Percentiles rank a stretch among this genome's conserved stretches.
phyloP scores from a whole-genome alignment of 2,888 invertebrate genomes.

The Lasioglossum figueresi region DNA sequence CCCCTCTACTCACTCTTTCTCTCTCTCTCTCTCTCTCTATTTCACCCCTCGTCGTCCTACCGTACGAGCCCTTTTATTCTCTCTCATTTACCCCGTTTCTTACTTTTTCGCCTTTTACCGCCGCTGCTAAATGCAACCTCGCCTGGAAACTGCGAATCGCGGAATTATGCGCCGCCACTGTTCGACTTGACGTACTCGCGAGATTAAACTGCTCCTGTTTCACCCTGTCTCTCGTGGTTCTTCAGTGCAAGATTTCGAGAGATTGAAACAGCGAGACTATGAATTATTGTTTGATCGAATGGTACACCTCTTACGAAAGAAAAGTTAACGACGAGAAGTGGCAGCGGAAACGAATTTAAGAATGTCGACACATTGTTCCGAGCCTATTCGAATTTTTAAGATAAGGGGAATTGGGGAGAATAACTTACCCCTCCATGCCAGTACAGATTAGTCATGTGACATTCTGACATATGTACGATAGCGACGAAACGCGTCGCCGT shows the following conservation, averaged over 20 bases:
- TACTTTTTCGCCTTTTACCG: neutral
- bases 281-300: too few species aligned
- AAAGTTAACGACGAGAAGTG: too few species aligned
- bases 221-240: neutral
- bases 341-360: too few species aligned
- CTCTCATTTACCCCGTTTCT: neutral
- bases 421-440: too few species aligned
- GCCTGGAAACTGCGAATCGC: neutral
- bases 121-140: neutral
- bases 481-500: too few species aligned
- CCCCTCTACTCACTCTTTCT: rapidly evolving
- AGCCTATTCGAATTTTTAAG: too few species aligned
- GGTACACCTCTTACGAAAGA: too few species aligned
- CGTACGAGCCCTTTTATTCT: neutral
- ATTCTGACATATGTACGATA: too few species aligned
- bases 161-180: neutral
- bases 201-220: neutral
- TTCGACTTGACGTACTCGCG: neutral
- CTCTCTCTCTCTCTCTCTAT: neutral
- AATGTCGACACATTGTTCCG: too few species aligned
- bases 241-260: neutral
- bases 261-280: too few species aligned
- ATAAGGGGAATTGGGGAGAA: too few species aligned
- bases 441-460: too few species aligned
- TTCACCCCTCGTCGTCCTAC: neutral